These are phyloP conservation scores for Plectrocnemia conspersa DNA, from an alignment of 1,140 invertebrate genomes.

Conservation along the genomic window DNA sequence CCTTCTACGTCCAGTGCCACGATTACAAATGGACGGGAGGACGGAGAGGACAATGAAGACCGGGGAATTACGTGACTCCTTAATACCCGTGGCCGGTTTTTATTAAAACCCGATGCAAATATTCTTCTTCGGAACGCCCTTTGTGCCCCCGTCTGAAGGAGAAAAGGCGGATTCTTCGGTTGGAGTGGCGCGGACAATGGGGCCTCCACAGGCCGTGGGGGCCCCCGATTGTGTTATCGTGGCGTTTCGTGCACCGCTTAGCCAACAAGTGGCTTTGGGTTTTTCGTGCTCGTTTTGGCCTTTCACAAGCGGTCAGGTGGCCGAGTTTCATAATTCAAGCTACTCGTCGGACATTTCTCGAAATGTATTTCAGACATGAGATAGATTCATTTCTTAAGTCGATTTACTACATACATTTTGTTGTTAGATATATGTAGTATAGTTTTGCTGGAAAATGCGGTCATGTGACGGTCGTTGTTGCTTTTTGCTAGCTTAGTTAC, in stretches of 20 bases:
- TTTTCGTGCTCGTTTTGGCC: constrained; percentile 2
- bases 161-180: background rate
- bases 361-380: too few relatives aligned
- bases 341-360: too few relatives aligned
- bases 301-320: background rate
- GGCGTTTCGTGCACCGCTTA: constrained; percentile 7
- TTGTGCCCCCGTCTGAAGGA: background rate
- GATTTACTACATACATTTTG: too few relatives aligned
- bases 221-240: constrained; percentile 8
- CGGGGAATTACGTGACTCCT: background rate
- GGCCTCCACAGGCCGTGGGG: background rate
- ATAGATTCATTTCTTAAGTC: too few relatives aligned
- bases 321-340: constrained; percentile 20
- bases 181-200: background rate
- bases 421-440: too few relatives aligned
- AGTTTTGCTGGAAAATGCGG: too few relatives aligned
- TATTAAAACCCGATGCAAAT: constrained; percentile 9
- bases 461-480: too few relatives aligned
- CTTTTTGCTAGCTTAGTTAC: too few relatives aligned
- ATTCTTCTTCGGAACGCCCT: background rate
- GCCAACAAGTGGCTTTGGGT: constrained; percentile 19
- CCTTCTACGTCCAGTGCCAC: too few relatives aligned
- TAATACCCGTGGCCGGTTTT: background rate
- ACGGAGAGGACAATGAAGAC: background rate
- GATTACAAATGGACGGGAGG: too few relatives aligned